A percentile compares a stretch with the other conserved stretches of the same genome.
phyloP scores from a whole-genome alignment of 1,140 invertebrate genomes.

The Drosophila kurseongensis region DNA sequence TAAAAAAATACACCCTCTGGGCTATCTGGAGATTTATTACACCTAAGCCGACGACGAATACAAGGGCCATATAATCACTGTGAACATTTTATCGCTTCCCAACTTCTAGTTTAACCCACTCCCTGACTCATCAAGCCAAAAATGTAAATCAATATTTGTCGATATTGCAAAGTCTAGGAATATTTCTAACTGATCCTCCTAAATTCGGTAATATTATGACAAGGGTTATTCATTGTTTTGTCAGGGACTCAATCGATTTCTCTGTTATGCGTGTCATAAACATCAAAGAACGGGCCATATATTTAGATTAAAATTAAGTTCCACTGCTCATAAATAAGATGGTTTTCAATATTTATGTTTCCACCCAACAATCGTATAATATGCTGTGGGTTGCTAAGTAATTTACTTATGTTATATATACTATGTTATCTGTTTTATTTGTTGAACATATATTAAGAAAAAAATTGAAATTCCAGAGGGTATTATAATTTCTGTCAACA shows the following conservation, averaged over 20 bases:
- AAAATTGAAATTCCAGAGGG: too few relatives aligned
- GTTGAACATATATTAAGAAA: too few relatives aligned
- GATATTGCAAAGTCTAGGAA: not conserved
- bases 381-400: too few relatives aligned
- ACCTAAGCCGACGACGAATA: constrained; percentile 20
- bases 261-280: not conserved
- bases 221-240: not conserved
- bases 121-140: constrained; percentile 20
- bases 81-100: constrained; percentile 25
- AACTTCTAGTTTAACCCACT: constrained; percentile 32
- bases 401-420: too few relatives aligned
- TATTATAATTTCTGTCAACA: too few relatives aligned
- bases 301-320: not conserved
- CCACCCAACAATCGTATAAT: too few relatives aligned
- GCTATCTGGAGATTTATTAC: constrained; percentile 64
- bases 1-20: constrained; percentile 20
- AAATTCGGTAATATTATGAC: not conserved
- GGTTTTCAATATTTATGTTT: too few relatives aligned
- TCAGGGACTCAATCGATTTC: not conserved
- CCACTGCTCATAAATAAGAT: not conserved
- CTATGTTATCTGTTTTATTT: too few relatives aligned
- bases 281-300: not conserved
- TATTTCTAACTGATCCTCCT: not conserved
- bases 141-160: not conserved
- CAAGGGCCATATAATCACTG: constrained; percentile 39